Percentiles rank a stretch among this genome's conserved stretches.
Evolutionary conservation across 1,140 invertebrate genomes (phyloP).

Genomic region (Trachymyrmex septentrionalis): DNA sequence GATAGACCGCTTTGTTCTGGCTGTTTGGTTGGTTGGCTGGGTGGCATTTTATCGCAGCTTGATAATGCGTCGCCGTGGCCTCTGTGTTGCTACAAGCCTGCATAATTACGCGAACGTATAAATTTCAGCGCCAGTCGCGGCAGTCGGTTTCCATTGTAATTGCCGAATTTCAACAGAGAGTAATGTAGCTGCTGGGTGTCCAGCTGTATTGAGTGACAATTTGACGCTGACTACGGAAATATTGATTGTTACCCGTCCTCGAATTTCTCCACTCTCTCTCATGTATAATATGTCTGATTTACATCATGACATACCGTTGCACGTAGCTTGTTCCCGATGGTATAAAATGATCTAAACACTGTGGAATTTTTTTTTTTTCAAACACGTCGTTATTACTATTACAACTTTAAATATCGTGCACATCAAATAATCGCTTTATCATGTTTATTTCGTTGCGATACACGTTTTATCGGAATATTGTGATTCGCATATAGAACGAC

Average conservation of each 20-base stretch:
- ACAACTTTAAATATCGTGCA: neutral
- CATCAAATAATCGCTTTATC: slow-evolving; percentile 2
- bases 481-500: neutral
- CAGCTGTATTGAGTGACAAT: slow-evolving; percentile 41
- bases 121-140: slow-evolving; percentile 36
- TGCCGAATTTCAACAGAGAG: slow-evolving; percentile 20
- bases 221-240: slow-evolving; percentile 17
- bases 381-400: neutral
- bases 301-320: neutral
- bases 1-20: slow-evolving; percentile 24
- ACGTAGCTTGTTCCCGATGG: no score
- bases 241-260: slow-evolving; percentile 4
- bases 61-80: slow-evolving; percentile 14
- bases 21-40: neutral
- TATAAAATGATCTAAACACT: no score
- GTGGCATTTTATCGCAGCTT: slow-evolving; percentile 50
- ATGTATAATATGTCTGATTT: neutral
- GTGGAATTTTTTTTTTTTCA: neutral
- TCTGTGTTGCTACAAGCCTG: slow-evolving; percentile 11
- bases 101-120: slow-evolving; percentile 58
- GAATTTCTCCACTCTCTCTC: neutral
- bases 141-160: slow-evolving; percentile 37
- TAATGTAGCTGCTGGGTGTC: neutral
- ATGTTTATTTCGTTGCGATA: neutral
- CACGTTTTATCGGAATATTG: neutral